phyloP scores from a whole-genome alignment of 2,113 vertebrate species.

The Megatriorchis doriae region DNA sequence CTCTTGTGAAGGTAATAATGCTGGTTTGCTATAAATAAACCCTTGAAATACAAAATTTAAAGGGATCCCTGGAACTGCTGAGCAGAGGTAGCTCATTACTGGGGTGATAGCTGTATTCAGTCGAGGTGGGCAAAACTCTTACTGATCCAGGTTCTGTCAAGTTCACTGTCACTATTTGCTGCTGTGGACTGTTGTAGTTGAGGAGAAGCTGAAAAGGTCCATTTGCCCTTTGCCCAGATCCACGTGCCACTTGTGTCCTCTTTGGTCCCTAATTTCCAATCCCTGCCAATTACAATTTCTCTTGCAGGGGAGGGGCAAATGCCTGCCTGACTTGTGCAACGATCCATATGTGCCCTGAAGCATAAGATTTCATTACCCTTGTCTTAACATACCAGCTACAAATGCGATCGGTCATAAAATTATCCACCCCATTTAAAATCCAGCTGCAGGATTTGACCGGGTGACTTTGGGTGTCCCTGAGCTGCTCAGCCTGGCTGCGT shows the following conservation, averaged over 20 bases:
- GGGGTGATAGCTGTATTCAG: not conserved
- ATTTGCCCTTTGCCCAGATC: not conserved
- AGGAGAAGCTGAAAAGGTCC: not conserved
- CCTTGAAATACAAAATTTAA: not conserved
- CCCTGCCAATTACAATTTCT: slow-evolving; percentile 6
- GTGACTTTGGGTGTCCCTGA: not conserved
- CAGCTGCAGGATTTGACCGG: not conserved
- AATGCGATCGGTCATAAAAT: slow-evolving; percentile 21
- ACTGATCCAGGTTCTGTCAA: not conserved
- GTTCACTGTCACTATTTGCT: not conserved
- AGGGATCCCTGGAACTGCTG: not conserved
- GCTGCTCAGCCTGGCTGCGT: not conserved
- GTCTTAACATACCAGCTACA: slow-evolving; percentile 36
- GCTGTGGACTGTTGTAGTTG: not conserved
- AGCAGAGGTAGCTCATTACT: not conserved
- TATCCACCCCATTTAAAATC: slow-evolving; percentile 43
- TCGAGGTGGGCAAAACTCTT: not conserved
- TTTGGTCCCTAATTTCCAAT: not conserved
- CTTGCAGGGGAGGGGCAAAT: slow-evolving; percentile 7
- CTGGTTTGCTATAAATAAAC: not conserved
- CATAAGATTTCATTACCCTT: slow-evolving; percentile 49
- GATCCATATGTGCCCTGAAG: slow-evolving; percentile 24
- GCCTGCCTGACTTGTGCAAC: slow-evolving; percentile 33
- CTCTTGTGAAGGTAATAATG: not conserved
- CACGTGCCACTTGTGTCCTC: not conserved